These are phyloP conservation scores for Aspidiotus rigidus DNA, from an alignment of 2,888 invertebrate species.

Conservation along the genomic window DNA sequence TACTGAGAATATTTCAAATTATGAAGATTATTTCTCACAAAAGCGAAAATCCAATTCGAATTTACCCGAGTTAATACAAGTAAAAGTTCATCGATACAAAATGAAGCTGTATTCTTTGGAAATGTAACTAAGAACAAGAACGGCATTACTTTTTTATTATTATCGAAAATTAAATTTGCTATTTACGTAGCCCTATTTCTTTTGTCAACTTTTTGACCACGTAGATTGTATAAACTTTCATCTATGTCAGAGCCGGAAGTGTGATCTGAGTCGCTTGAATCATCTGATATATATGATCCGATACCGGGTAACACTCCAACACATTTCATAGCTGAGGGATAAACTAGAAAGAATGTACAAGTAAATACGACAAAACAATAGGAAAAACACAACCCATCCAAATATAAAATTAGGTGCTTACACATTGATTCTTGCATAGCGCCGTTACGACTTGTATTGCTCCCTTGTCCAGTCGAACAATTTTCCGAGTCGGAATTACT, in stretches of 20 bases:
- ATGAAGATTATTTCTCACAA: too few relatives aligned
- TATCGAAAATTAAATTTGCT: not conserved
- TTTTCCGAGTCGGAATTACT: not conserved
- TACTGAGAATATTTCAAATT: too few relatives aligned
- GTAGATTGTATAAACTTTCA: conserved; percentile 15
- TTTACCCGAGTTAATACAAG: too few relatives aligned
- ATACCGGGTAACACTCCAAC: conserved; percentile 24
- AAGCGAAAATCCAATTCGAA: too few relatives aligned
- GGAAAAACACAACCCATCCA: not conserved
- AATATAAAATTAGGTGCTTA: conserved; percentile 3
- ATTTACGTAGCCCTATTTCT: not conserved
- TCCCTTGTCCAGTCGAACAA: not conserved
- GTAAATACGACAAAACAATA: not conserved
- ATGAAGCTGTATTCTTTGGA: too few relatives aligned
- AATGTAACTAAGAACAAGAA: too few relatives aligned
- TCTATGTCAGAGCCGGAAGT: conserved; percentile 22
- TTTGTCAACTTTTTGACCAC: conserved; percentile 14
- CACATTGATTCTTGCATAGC: conserved; percentile 13
- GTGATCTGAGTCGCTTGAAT: conserved; percentile 21
- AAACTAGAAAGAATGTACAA: conserved; percentile 1
- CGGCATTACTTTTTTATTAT: not conserved
- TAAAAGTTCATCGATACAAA: too few relatives aligned
- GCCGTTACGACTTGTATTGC: conserved; percentile 5
- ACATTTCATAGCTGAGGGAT: conserved; percentile 25
- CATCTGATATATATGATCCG: conserved; percentile 27